These are phyloP conservation scores for Troides helena DNA, from an alignment of 2,888 invertebrate genomes.

Conservation along the genomic window DNA sequence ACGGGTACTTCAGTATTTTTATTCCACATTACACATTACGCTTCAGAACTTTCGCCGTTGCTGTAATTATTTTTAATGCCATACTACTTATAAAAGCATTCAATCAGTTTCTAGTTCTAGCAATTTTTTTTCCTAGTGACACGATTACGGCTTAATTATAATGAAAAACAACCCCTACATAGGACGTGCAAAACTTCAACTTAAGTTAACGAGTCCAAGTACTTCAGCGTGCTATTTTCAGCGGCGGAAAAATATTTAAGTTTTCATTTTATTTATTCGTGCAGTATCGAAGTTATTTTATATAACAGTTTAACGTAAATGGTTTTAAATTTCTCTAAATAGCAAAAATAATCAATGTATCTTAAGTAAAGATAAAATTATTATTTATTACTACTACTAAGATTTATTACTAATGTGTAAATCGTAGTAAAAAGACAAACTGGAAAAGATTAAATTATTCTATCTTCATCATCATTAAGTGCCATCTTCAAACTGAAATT, in stretches of 20 bases:
- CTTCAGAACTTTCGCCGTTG: neutral
- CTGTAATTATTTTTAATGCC: neutral
- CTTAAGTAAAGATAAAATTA: neutral
- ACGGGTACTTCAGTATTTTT: neutral
- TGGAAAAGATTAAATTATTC: no score
- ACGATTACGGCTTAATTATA: constrained; percentile 8
- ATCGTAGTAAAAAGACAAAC: no score
- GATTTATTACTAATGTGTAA: neutral
- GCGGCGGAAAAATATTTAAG: constrained; percentile 1
- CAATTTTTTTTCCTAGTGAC: neutral
- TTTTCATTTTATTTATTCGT: constrained; percentile 7
- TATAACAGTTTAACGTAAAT: neutral
- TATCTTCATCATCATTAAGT: no score
- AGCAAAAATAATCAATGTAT: neutral
- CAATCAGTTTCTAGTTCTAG: neutral
- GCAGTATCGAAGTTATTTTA: neutral
- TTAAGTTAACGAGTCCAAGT: constrained; percentile 24
- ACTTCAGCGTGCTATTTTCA: constrained; percentile 19
- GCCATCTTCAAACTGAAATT: no score
- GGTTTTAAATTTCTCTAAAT: neutral
- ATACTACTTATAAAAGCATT: neutral
- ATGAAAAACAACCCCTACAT: constrained; percentile 9
- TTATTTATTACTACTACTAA: neutral
- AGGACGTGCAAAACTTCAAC: constrained; percentile 10
- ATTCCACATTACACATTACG: neutral